These are phyloP conservation scores for Eciton burchellii DNA, from an alignment of 1,140 invertebrate species.

Conservation along the genomic window DNA sequence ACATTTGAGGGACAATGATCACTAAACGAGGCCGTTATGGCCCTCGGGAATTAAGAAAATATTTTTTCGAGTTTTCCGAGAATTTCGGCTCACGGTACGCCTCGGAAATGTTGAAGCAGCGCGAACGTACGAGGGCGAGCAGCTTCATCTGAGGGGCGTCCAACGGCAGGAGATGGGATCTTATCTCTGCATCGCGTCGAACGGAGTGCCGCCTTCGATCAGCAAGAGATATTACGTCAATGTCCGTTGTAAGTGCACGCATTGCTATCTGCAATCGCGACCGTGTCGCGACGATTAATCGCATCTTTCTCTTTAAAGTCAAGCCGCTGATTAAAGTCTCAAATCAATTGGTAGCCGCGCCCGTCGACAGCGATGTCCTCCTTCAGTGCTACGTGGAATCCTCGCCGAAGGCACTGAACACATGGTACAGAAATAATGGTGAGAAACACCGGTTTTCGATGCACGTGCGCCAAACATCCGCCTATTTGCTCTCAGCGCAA, in stretches of 20 bases:
- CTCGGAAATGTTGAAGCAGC: slow-evolving; percentile 85
- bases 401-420: slow-evolving; percentile 93
- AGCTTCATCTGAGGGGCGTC: slow-evolving; percentile 90
- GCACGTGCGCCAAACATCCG: not conserved
- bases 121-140: slow-evolving; percentile 89
- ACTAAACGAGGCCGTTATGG: not conserved
- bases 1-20: slow-evolving; percentile 2
- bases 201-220: slow-evolving; percentile 93
- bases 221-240: slow-evolving; percentile 93
- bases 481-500: not conserved
- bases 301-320: slow-evolving; percentile 87
- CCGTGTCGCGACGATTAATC: slow-evolving; percentile 62
- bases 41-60: not conserved
- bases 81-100: slow-evolving; percentile 20
- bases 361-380: slow-evolving; percentile 91
- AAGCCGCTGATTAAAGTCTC: slow-evolving; percentile 92
- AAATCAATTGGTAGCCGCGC: slow-evolving; percentile 92
- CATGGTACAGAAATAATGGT: slow-evolving; percentile 93
- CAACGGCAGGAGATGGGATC: slow-evolving; percentile 93
- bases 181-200: slow-evolving; percentile 95
- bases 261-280: not conserved
- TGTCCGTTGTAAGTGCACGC: slow-evolving; percentile 91
- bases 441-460: slow-evolving; percentile 70
- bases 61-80: not conserved
- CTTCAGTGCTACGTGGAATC: slow-evolving; percentile 93